Evolutionary conservation across 2,888 invertebrate genomes (phyloP).

Genomic region (Aphodius sticticus): DNA sequence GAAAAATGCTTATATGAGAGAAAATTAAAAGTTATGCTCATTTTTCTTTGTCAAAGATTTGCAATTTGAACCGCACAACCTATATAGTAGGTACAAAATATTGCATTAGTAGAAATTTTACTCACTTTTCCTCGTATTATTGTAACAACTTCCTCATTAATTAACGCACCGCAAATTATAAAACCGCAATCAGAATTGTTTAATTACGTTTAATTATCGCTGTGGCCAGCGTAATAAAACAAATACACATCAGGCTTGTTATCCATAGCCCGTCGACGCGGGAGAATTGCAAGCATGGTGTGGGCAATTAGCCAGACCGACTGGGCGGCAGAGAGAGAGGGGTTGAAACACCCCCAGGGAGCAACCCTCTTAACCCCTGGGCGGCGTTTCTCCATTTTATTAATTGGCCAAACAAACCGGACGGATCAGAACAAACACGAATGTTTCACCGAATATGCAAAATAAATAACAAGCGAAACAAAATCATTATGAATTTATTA

Average conservation of each 20-base stretch:
- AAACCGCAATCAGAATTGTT: neutral
- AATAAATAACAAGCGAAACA: neutral
- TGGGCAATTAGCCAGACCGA: neutral
- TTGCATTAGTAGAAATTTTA: too few relatives aligned
- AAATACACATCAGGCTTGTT: neutral
- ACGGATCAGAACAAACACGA: neutral
- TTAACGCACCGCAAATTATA: neutral
- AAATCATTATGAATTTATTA: neutral
- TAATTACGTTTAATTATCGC: neutral
- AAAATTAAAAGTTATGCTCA: too few relatives aligned
- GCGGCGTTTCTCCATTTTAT: neutral
- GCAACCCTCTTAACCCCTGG: neutral
- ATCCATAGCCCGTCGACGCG: neutral
- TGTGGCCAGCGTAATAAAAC: neutral
- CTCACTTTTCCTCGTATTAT: too few relatives aligned
- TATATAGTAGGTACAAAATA: too few relatives aligned
- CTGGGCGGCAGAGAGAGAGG: neutral
- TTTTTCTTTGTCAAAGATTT: too few relatives aligned
- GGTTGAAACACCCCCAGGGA: neutral
- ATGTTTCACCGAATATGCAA: neutral
- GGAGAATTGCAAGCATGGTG: neutral
- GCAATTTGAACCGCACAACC: too few relatives aligned
- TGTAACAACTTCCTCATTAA: neutral
- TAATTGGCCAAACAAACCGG: neutral
- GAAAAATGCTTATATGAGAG: too few relatives aligned